Evolutionary conservation across 2,113 vertebrate genomes (phyloP).

Genomic region (Oreotragus oreotragus): DNA sequence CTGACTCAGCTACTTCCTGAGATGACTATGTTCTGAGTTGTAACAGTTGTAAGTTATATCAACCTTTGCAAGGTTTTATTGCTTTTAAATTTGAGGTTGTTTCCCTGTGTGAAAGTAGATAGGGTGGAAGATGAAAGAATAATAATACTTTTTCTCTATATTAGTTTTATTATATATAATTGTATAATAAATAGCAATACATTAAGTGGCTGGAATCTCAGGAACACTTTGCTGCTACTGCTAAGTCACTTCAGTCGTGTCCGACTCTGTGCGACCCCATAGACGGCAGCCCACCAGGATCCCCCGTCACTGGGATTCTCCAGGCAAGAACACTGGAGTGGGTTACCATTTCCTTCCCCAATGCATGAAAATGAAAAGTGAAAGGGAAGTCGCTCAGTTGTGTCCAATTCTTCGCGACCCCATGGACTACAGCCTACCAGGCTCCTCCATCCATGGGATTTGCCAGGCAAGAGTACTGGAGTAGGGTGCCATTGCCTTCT

Average conservation of each 20-base stretch:
- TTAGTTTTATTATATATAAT: not conserved
- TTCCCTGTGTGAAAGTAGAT: not conserved
- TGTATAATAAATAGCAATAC: not conserved
- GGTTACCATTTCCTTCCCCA: too few relatives aligned
- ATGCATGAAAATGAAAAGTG: too few relatives aligned
- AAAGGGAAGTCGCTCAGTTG: too few relatives aligned
- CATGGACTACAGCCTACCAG: too few relatives aligned
- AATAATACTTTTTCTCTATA: not conserved
- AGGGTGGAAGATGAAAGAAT: not conserved
- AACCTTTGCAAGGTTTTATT: not conserved
- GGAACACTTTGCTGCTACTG: not conserved
- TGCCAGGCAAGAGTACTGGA: too few relatives aligned
- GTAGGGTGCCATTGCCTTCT: not conserved
- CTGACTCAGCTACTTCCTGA: not conserved
- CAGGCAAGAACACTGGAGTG: too few relatives aligned
- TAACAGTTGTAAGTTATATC: not conserved
- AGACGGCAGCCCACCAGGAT: too few relatives aligned
- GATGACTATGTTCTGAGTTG: not conserved
- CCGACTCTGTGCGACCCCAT: not conserved
- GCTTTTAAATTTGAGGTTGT: not conserved
- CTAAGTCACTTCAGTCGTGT: not conserved
- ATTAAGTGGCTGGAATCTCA: not conserved
- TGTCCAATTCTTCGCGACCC: fast-evolving
- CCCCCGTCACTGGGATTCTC: too few relatives aligned
- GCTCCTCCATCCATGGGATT: too few relatives aligned